Conservation (phyloP, 1,140 invertebrate genomes). For the Heliothis virescens region DNA sequence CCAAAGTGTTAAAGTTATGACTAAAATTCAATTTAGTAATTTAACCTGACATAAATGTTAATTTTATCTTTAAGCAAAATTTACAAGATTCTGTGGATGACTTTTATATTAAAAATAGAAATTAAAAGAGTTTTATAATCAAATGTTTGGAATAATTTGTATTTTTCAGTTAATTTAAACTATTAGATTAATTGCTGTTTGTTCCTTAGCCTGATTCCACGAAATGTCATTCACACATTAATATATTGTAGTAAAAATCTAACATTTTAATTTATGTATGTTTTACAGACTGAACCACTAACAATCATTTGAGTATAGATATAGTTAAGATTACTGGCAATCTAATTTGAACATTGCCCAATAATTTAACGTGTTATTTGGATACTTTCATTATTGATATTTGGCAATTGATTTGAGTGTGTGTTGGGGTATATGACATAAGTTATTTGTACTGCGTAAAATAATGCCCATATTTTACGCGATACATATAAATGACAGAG, state of each 20-base stretch:
- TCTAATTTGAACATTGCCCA: background rate
- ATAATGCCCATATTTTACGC: background rate
- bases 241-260: constrained; percentile 8
- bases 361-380: background rate
- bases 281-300: constrained; percentile 67
- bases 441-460: background rate
- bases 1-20: constrained; percentile 25
- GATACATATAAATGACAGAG: background rate
- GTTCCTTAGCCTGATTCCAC: background rate
- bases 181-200: background rate
- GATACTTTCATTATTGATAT: background rate
- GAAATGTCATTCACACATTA: constrained; percentile 13
- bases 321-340: constrained; percentile 11
- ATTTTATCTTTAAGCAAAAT: constrained; percentile 17
- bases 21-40: constrained; percentile 33
- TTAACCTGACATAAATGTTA: background rate
- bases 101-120: background rate
- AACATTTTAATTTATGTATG: constrained; percentile 46
- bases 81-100: constrained; percentile 8
- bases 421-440: no score
- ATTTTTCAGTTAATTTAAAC: background rate
- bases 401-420: background rate
- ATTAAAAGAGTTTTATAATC: no score
- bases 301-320: constrained; percentile 44
- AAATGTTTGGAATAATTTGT: background rate